Evolutionary conservation across 2,797 vertebrate genomes (phyloP), one percentile per base, ranked within the genome.

Genomic region (Acanthurus leucopareius): DNA sequence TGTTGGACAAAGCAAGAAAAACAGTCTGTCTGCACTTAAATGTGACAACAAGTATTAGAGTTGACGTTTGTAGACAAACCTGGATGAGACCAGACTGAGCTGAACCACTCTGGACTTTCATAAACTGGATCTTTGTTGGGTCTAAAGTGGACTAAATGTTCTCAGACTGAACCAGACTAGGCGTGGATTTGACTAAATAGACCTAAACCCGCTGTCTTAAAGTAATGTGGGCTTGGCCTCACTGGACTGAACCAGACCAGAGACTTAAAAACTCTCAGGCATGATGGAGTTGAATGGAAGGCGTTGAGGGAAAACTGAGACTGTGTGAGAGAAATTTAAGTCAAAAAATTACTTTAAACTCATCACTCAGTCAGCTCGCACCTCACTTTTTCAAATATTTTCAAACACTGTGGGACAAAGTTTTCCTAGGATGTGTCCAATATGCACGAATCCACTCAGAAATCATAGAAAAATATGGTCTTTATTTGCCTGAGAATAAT

Each of bases 1-100:
- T 62, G 32, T 25, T 38, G 13, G 32, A 19, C 15, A n/a, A 48
- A 68, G 38, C 52, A 73, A 62, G 45, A 56, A 71, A 77, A 74
- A 42, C 44, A 57, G 16, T 54, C 53, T 49, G 22, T 62, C 51
- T 74, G 35, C 40, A 51, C 44, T 72, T 35, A 6, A 64, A 20
- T n/a, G 58, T 47, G 40, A 73, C 1, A 14, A 54, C 16, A 19
- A 44, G 2, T 13, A 13, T 48, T 13, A 49, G 13, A 74, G 45
- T 15, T 2, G n/a, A 47, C 16, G 20, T 9, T 5, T 51, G 8
- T 10, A n/a, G 7, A 28, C 10, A 19, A 14, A 56, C 19, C 14
- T 44, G 15, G 11, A 45, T 32, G 10, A 75, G 51, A 28, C 19
- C 28, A 14, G 17, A 60, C 35, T 48, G 35, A 22, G 38, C 16